Conservation (phyloP, 2,113 vertebrate species). For the Eubucco bourcierii region DNA sequence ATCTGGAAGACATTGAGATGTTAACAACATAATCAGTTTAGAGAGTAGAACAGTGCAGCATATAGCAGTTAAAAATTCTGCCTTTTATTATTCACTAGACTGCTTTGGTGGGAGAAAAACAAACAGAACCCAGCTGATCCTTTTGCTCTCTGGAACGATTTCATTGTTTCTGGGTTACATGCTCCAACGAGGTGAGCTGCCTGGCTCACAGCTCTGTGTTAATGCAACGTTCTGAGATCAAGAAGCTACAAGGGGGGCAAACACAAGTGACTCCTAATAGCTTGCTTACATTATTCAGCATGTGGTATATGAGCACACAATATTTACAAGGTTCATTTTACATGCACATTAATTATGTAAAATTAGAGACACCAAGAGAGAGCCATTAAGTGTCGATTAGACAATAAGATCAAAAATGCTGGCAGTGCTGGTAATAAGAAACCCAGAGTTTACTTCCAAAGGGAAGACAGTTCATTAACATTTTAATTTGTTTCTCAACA, state of each 20-base stretch:
- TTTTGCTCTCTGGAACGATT: not conserved
- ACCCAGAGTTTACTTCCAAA: constrained; percentile 68
- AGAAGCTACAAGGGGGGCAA: not conserved
- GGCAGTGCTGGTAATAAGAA: constrained; percentile 51
- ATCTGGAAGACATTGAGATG: not conserved
- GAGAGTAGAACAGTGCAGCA: not conserved
- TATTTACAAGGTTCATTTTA: constrained; percentile 62
- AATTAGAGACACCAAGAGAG: constrained; percentile 65
- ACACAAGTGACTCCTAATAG: not conserved
- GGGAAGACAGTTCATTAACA: constrained; percentile 73
- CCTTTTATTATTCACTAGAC: not conserved
- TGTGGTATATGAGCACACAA: constrained; percentile 41
- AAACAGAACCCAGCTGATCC: not conserved
- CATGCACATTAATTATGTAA: constrained; percentile 69
- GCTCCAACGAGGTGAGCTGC: not conserved
- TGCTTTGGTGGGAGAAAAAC: not conserved
- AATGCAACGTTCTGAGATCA: not conserved
- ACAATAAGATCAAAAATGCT: constrained; percentile 60
- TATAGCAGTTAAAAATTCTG: not conserved
- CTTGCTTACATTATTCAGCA: constrained; percentile 49
- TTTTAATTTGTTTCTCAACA: constrained; percentile 76
- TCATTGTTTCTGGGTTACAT: not conserved
- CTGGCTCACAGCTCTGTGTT: not conserved
- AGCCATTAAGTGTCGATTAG: constrained; percentile 63
- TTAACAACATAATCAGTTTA: not conserved